A percentile compares a stretch with the other conserved stretches of the same genome.
Conservation (phyloP, 1,140 invertebrate genomes). For the Eumaeus atala region DNA sequence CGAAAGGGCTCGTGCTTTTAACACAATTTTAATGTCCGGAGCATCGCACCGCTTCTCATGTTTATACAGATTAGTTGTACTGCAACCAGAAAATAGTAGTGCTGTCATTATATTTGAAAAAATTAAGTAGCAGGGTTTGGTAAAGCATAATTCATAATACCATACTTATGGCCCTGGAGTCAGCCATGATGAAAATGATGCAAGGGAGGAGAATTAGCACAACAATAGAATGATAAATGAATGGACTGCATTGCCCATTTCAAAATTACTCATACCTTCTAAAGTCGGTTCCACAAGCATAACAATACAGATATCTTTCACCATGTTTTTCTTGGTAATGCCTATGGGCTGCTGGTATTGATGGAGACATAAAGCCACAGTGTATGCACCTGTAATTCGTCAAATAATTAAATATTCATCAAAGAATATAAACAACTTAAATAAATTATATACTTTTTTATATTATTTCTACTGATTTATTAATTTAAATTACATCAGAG, state of each 20-base stretch:
- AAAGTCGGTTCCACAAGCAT: constrained; percentile 54
- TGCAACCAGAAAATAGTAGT: constrained; percentile 21
- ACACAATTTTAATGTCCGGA: constrained; percentile 35
- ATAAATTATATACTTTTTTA: background rate
- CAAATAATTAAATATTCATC: constrained; percentile 9
- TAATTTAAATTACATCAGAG: too few relatives aligned
- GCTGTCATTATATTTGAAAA: background rate
- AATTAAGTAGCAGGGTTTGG: background rate
- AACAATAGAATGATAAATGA: too few relatives aligned
- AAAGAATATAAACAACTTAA: constrained; percentile 14
- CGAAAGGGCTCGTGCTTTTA: constrained; percentile 39
- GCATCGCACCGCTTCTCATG: constrained; percentile 54
- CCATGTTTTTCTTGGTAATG: constrained; percentile 63
- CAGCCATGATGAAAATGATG: too few relatives aligned
- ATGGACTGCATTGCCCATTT: too few relatives aligned
- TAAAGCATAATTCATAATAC: background rate
- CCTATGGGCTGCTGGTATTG: constrained; percentile 36
- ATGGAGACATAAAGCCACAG: constrained; percentile 31
- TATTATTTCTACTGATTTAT: too few relatives aligned
- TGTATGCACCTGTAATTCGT: constrained; percentile 33
- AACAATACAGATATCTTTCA: constrained; percentile 49
- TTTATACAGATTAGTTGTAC: constrained; percentile 55
- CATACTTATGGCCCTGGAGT: background rate
- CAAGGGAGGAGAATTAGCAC: too few relatives aligned
- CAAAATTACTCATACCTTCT: constrained; percentile 35